Conservation (phyloP, 2,888 invertebrate genomes). For the Chalcis sispes region DNA sequence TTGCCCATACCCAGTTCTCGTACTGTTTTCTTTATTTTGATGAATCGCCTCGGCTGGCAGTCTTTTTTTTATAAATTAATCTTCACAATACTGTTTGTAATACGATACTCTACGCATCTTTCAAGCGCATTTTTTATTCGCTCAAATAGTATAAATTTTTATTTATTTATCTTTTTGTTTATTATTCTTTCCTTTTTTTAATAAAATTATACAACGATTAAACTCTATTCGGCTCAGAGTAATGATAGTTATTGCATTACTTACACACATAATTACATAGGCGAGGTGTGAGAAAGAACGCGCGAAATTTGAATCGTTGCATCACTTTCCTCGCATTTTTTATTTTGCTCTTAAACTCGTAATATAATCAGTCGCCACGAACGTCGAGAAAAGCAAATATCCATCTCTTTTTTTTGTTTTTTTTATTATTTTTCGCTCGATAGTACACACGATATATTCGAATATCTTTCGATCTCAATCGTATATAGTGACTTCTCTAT, state of each 20-base stretch:
- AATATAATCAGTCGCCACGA: slow-evolving; percentile 53
- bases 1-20: slow-evolving; percentile 28
- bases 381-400: slow-evolving; percentile 35
- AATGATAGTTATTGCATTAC: slow-evolving; percentile 53
- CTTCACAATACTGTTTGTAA: slow-evolving; percentile 75
- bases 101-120: slow-evolving; percentile 68
- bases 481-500: slow-evolving; percentile 22
- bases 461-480: slow-evolving; percentile 24
- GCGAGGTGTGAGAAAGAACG: slow-evolving; percentile 29
- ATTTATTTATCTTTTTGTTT: slow-evolving; percentile 28
- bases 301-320: slow-evolving; percentile 31
- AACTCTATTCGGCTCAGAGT: slow-evolving; percentile 39
- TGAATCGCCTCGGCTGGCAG: slow-evolving; percentile 66
- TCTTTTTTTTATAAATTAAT: slow-evolving; percentile 67
- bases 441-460: slow-evolving; percentile 23
- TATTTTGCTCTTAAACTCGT: slow-evolving; percentile 36
- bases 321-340: slow-evolving; percentile 14
- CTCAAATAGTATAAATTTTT: slow-evolving; percentile 55
- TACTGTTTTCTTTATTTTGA: slow-evolving; percentile 45
- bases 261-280: slow-evolving; percentile 54
- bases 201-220: slow-evolving; percentile 53
- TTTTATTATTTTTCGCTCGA: slow-evolving; percentile 12
- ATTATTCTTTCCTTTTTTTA: slow-evolving; percentile 42
- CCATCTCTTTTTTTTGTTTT: slow-evolving; percentile 5
- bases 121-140: slow-evolving; percentile 61